Evolutionary conservation across 2,888 invertebrate genomes (phyloP), one percentile per base, ranked within the genome.

Genomic region (Drosophila maculinotata): DNA sequence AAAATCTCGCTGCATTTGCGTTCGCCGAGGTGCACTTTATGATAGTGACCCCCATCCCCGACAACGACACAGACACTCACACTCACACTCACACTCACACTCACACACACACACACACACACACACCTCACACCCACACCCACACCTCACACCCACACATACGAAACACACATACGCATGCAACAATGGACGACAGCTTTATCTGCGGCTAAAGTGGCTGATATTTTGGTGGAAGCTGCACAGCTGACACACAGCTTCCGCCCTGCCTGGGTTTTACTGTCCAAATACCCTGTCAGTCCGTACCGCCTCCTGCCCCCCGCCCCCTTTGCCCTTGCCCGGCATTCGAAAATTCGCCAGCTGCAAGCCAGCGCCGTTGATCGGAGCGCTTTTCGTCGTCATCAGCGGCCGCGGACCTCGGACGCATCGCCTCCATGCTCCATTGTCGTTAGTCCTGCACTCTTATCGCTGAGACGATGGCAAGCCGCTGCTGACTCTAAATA

Each of bases 401-500:
- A 82, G 63, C 54, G 48, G 59, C 39, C 48, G 68, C 72, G 58
- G 41, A 51, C 66, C 67, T 66, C 49, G 65, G 42, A 56, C 62
- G 60, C 58, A 69, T 48, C 39, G 70, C 53, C 59, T 74, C 69
- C 62, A 76, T 69, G 49, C 59, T 74, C 69, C 62, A 76, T 69
- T 84, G 80, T 69, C 79, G 76, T 82, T 72, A 75, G 72, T 80
- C 78, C 64, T 71, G 69, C 60, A 62, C 70, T 69, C 74, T 77
- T 81, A 88, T 85, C 83, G 75, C 69, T 77, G 80, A 86, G 86
- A 76, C 68, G 80, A 78, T 86, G 56, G 75, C 88, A 88, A 86
- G 84, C 86, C 86, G 88, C 83, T 69, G 86, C 83, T 86, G 84
- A 83, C 86, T 82, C 86, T 86, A 86, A 88, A 88, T 84, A 84